These are phyloP conservation scores for Fulmarus glacialis DNA, from an alignment of 2,113 vertebrate genomes.

Conservation along the genomic window DNA sequence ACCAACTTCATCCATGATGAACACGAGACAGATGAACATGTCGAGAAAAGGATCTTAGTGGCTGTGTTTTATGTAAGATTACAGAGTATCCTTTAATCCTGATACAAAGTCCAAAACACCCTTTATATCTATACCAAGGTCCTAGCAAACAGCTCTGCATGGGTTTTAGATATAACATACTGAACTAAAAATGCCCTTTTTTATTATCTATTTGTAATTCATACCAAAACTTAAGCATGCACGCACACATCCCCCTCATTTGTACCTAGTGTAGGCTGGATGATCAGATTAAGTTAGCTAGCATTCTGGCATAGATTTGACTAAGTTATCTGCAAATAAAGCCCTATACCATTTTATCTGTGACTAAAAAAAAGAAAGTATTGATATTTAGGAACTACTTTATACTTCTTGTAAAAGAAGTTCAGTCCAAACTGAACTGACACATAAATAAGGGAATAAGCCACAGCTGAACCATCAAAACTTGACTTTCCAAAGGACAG, in stretches of 20 bases:
- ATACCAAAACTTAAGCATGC: not conserved
- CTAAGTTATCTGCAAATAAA: not conserved
- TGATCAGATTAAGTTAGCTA: not conserved
- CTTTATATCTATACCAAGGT: not conserved
- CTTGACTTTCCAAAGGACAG: conserved; percentile 54
- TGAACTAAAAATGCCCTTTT: not conserved
- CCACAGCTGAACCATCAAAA: not conserved
- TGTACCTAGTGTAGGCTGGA: not conserved
- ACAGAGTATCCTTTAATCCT: not conserved
- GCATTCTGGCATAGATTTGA: not conserved
- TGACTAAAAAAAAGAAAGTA: not conserved
- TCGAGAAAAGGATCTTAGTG: not conserved
- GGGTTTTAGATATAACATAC: not conserved
- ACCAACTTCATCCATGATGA: not conserved
- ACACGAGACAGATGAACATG: not conserved
- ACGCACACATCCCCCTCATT: not conserved
- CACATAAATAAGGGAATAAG: not conserved
- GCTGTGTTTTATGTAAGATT: not conserved
- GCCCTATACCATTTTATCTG: not conserved
- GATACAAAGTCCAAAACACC: not conserved
- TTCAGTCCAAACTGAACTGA: not conserved
- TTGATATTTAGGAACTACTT: not conserved
- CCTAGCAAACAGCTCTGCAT: not conserved
- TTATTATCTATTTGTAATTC: not conserved
- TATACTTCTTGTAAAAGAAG: not conserved